phyloP scores from a whole-genome alignment of 2,113 vertebrate genomes.

The Mohoua ochrocephala region DNA sequence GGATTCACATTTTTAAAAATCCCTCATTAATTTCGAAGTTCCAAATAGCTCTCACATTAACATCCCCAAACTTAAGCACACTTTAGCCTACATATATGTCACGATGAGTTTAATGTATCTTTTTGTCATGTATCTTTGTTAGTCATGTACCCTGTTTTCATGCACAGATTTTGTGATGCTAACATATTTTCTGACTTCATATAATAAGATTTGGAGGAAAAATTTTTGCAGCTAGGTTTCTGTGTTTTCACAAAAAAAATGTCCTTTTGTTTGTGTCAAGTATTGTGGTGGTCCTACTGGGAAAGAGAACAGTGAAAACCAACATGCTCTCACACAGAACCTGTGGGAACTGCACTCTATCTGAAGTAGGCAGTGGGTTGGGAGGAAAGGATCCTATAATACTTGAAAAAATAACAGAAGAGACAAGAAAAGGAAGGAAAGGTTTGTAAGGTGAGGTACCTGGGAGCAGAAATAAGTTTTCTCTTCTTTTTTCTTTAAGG shows the following conservation, averaged over 20 bases:
- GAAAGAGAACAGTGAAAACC: neutral
- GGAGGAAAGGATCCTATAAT: neutral
- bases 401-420: neutral
- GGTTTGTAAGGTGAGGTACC: neutral
- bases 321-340: rapidly evolving
- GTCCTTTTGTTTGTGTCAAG: neutral
- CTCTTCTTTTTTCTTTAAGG: neutral
- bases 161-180: neutral
- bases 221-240: neutral
- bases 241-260: neutral
- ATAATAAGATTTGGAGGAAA: neutral
- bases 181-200: neutral
- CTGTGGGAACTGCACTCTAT: neutral
- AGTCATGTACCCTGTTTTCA: neutral
- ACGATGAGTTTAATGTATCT: neutral
- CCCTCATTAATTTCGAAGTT: neutral
- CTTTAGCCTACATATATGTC: neutral
- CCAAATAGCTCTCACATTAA: neutral
- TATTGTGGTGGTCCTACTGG: neutral
- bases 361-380: neutral
- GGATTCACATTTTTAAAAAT: neutral
- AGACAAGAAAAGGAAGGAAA: neutral
- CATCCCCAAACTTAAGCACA: neutral
- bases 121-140: neutral
- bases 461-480: neutral